Evolutionary conservation across 2,113 vertebrate genomes (phyloP).

Genomic region (Chaetorhynchus papuensis): DNA sequence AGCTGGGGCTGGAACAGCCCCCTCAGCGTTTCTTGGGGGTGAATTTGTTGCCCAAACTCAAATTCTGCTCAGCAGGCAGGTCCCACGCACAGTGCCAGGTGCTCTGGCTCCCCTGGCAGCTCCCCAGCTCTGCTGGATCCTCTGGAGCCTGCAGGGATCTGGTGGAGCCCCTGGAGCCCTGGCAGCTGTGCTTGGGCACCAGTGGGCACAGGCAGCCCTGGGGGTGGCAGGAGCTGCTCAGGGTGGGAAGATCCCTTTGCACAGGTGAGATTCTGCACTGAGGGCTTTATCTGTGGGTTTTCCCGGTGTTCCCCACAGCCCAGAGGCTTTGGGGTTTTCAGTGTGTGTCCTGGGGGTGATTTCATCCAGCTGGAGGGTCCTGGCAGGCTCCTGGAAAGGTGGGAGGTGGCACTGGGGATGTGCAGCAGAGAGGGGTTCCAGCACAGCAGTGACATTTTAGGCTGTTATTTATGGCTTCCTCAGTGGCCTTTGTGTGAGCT

Average conservation of each 20-base stretch:
- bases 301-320: accelerated
- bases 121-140: neutral
- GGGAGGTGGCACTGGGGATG: neutral
- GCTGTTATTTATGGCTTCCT: neutral
- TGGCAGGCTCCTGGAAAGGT: neutral
- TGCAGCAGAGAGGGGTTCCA: neutral
- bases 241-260: neutral
- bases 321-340: accelerated
- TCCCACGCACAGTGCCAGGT: neutral
- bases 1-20: neutral
- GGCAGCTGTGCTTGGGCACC: neutral
- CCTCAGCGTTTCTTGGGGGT: neutral
- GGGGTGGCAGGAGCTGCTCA: too few relatives aligned
- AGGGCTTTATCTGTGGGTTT: neutral
- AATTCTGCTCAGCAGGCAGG: neutral
- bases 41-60: neutral
- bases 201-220: accelerated
- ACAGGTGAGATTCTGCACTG: accelerated
- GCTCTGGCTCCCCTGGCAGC: neutral
- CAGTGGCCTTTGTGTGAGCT: neutral
- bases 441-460: neutral
- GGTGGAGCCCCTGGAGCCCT: neutral
- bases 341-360: neutral
- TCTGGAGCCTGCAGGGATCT: neutral
- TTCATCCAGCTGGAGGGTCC: neutral